phyloP scores from a whole-genome alignment of 2,113 vertebrate species.

The Cephalopterus ornatus region DNA sequence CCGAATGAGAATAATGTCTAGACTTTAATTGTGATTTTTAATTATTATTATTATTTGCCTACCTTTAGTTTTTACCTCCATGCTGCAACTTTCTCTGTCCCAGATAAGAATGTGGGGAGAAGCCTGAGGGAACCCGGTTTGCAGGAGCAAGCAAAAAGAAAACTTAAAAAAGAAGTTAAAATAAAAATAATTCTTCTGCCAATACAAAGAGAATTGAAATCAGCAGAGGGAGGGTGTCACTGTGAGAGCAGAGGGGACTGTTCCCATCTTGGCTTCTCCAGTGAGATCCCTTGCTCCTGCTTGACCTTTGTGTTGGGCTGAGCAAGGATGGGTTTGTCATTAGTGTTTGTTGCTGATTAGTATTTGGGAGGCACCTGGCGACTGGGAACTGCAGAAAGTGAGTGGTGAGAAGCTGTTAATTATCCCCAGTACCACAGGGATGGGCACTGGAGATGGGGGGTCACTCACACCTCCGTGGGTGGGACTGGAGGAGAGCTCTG shows the following conservation, averaged over 20 bases:
- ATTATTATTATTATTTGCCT: neutral
- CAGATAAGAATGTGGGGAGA: neutral
- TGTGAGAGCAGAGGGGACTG: neutral
- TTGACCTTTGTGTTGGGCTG: neutral
- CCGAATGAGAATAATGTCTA: neutral
- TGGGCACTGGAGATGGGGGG: rapidly evolving
- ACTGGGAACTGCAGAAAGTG: neutral
- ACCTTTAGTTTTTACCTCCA: neutral
- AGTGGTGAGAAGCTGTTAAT: neutral
- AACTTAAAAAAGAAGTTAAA: neutral
- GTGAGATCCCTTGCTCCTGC: rapidly evolving
- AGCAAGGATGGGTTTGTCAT: neutral
- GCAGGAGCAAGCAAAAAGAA: neutral
- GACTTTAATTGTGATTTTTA: neutral
- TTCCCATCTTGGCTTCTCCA: neutral
- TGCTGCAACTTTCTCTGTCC: neutral
- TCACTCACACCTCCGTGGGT: rapidly evolving
- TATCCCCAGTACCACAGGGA: rapidly evolving
- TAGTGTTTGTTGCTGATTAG: neutral
- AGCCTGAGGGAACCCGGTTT: neutral
- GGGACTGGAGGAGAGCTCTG: neutral
- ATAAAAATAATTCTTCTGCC: neutral
- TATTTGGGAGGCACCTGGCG: neutral
- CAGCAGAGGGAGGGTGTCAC: neutral
- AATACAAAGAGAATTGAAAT: neutral